phyloP scores from a whole-genome alignment of 2,888 invertebrate genomes.

The Abrostola tripartita region DNA sequence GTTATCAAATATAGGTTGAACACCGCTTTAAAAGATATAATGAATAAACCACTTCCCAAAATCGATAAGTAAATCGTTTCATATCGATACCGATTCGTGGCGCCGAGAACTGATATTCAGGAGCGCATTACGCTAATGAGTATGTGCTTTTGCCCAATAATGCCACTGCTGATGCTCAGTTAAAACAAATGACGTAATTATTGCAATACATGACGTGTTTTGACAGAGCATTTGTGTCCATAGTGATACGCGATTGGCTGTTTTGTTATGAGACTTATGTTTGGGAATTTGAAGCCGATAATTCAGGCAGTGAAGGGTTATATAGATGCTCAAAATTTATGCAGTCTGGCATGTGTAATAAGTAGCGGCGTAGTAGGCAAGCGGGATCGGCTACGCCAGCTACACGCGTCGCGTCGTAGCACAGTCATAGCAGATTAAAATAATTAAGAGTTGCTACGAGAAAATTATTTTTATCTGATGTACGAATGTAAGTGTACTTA shows the following conservation, averaged over 20 bases:
- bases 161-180: constrained; percentile 41
- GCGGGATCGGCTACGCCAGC: too few relatives aligned
- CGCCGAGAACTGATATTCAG: constrained; percentile 50
- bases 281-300: too few relatives aligned
- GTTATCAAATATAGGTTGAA: constrained; percentile 27
- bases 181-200: constrained; percentile 50
- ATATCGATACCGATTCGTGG: constrained; percentile 41
- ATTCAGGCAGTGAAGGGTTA: too few relatives aligned
- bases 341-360: too few relatives aligned
- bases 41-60: constrained; percentile 47
- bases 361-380: too few relatives aligned
- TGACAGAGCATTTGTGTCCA: constrained; percentile 28
- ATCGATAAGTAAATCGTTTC: constrained; percentile 49
- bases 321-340: too few relatives aligned
- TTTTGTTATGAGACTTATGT: background rate
- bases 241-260: constrained; percentile 33
- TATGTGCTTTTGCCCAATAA: constrained; percentile 51
- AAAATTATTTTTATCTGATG: too few relatives aligned
- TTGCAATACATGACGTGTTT: constrained; percentile 43
- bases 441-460: too few relatives aligned
- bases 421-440: too few relatives aligned
- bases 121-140: constrained; percentile 57
- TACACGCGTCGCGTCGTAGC: too few relatives aligned
- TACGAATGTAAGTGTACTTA: too few relatives aligned
- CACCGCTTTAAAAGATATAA: constrained; percentile 45